phyloP scores from a whole-genome alignment of 2,888 invertebrate species.

The Hylaea fasciaria region DNA sequence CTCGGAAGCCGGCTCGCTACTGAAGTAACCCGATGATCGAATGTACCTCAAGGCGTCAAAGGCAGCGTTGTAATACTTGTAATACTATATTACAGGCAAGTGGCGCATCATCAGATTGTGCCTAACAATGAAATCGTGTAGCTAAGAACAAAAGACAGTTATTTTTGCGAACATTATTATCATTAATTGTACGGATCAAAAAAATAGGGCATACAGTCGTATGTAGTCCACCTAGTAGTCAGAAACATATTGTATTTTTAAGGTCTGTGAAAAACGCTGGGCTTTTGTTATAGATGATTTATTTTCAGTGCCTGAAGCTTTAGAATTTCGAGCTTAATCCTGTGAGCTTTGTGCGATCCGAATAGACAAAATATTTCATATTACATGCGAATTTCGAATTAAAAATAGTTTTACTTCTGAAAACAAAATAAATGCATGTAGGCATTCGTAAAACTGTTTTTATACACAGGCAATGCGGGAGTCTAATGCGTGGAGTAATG shows the following conservation, averaged over 20 bases:
- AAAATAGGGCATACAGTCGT: neutral
- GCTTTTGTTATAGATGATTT: conserved; percentile 13
- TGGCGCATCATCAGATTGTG: too few relatives aligned
- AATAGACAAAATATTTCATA: too few relatives aligned
- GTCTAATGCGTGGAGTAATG: too few relatives aligned
- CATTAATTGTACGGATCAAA: too few relatives aligned
- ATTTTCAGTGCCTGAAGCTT: conserved; percentile 3
- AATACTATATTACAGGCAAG: neutral
- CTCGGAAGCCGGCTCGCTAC: conserved; percentile 17
- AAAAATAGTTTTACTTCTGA: too few relatives aligned
- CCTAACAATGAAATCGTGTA: too few relatives aligned
- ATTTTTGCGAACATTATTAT: neutral
- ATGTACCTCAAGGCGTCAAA: neutral
- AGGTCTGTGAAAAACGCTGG: conserved; percentile 22
- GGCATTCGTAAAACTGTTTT: too few relatives aligned
- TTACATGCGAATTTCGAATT: too few relatives aligned
- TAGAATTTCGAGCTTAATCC: too few relatives aligned
- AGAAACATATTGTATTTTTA: conserved; percentile 13
- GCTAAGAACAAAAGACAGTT: neutral
- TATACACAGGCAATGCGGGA: too few relatives aligned
- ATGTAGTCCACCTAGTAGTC: neutral
- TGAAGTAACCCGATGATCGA: conserved; percentile 7
- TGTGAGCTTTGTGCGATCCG: too few relatives aligned
- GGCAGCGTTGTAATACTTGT: conserved; percentile 1
- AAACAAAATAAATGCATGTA: too few relatives aligned